A percentile compares a stretch with the other conserved stretches of the same genome.
These are phyloP conservation scores for Malaclemys terrapin DNA, from an alignment of 2,113 vertebrate species.

Conservation along the genomic window DNA sequence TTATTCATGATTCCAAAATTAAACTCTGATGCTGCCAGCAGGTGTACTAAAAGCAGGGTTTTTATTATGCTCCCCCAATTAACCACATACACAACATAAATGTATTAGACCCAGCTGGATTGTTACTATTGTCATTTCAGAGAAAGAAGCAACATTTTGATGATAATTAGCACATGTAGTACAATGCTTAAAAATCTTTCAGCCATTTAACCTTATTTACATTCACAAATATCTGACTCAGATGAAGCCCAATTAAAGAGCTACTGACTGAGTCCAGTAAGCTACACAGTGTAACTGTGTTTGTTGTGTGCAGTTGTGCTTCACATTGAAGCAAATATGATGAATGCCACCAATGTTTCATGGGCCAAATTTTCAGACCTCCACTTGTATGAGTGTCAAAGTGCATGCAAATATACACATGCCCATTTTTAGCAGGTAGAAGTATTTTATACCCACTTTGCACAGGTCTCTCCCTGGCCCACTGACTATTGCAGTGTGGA, in stretches of 20 bases:
- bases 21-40: conserved; percentile 31
- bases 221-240: not conserved
- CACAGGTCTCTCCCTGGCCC: not conserved
- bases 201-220: conserved; percentile 35
- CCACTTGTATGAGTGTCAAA: not conserved
- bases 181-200: not conserved
- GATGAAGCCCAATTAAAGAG: conserved; percentile 15
- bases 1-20: conserved; percentile 38
- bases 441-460: not conserved
- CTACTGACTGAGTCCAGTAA: conserved; percentile 21
- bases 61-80: conserved; percentile 29
- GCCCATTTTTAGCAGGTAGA: not conserved
- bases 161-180: not conserved
- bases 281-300: not conserved
- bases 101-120: conserved; percentile 3
- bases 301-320: not conserved
- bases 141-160: conserved; percentile 34
- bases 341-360: not conserved
- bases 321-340: not conserved
- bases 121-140: conserved; percentile 12
- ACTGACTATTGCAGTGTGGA: not conserved
- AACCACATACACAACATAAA: conserved; percentile 1
- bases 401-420: rapidly evolving
- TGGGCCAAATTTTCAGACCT: conserved; percentile 19
- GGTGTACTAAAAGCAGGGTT: conserved; percentile 18